Evolutionary conservation across 2,888 invertebrate species (phyloP).

Genomic region (Fabriciana adippe): DNA sequence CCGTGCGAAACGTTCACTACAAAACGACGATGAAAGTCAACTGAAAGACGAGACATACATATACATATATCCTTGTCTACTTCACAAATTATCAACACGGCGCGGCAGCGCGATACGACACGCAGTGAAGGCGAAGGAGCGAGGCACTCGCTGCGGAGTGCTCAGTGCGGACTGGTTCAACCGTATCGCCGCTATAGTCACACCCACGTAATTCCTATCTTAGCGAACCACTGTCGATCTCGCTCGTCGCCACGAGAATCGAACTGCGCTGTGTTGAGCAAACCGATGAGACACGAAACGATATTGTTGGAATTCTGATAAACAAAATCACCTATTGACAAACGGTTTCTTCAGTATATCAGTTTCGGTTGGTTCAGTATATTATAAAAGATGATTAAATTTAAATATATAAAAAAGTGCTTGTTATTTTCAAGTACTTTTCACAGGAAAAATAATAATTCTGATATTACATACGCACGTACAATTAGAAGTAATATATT

Average conservation of each 20-base stretch:
- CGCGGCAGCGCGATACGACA: constrained; percentile 51
- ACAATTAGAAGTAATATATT: not conserved
- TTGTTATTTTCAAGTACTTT: not conserved
- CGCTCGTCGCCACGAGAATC: constrained; percentile 63
- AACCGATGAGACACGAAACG: constrained; percentile 63
- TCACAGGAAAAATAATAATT: not conserved
- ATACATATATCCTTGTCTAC: constrained; percentile 80
- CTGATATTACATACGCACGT: not conserved
- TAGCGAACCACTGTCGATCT: constrained; percentile 63
- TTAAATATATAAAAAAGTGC: not conserved
- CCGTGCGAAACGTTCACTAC: constrained; percentile 81
- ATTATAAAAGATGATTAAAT: not conserved
- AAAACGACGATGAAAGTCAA: constrained; percentile 82
- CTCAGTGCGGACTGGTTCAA: constrained; percentile 49
- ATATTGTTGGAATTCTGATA: constrained; percentile 49
- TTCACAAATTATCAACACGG: constrained; percentile 76
- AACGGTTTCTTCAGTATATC: constrained; percentile 29
- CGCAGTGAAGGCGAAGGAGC: constrained; percentile 51
- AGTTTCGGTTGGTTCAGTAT: too few species aligned
- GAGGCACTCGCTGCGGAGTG: constrained; percentile 52
- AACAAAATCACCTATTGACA: constrained; percentile 41
- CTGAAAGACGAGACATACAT: constrained; percentile 82
- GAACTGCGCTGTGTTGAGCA: constrained; percentile 60
- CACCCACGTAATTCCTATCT: constrained; percentile 63
- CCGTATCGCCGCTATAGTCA: constrained; percentile 69